Evolutionary conservation across 2,888 invertebrate genomes (phyloP).

Genomic region (Orchesella flavescens): DNA sequence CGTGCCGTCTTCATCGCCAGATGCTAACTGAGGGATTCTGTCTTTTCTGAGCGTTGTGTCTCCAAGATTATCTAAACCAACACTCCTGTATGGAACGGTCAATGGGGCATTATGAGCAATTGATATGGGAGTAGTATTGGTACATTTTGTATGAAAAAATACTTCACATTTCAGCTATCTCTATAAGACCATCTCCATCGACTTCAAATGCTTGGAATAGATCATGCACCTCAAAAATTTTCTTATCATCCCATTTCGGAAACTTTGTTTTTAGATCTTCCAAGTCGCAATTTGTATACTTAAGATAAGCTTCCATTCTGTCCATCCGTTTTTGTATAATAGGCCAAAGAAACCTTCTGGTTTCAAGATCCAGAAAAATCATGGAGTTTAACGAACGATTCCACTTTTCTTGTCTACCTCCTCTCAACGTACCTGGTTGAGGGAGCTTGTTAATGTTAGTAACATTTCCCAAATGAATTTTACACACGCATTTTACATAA

Average conservation of each 20-base stretch:
- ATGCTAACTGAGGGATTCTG: constrained; percentile 63
- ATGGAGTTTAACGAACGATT: constrained; percentile 65
- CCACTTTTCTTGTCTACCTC: constrained; percentile 64
- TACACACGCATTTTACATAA: not conserved
- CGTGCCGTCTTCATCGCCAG: constrained; percentile 70
- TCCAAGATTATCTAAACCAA: constrained; percentile 70
- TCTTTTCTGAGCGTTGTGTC: constrained; percentile 68
- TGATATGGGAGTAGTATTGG: not conserved
- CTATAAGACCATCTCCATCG: constrained; percentile 71
- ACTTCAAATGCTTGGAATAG: constrained; percentile 72
- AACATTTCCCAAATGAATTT: not conserved
- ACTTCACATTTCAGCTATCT: constrained; percentile 70
- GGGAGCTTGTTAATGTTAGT: no score
- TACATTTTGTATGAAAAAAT: not conserved
- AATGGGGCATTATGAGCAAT: not conserved
- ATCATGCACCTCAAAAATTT: constrained; percentile 70
- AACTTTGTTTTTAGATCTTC: constrained; percentile 65
- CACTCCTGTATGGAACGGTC: constrained; percentile 57
- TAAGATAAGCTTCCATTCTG: constrained; percentile 68
- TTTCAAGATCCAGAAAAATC: constrained; percentile 67
- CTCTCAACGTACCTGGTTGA: constrained; percentile 57
- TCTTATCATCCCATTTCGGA: constrained; percentile 67
- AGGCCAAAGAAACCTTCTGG: constrained; percentile 64
- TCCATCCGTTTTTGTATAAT: constrained; percentile 69
- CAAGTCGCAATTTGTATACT: constrained; percentile 67